phyloP scores from a whole-genome alignment of 2,113 vertebrate species.

The Osmerus mordax region DNA sequence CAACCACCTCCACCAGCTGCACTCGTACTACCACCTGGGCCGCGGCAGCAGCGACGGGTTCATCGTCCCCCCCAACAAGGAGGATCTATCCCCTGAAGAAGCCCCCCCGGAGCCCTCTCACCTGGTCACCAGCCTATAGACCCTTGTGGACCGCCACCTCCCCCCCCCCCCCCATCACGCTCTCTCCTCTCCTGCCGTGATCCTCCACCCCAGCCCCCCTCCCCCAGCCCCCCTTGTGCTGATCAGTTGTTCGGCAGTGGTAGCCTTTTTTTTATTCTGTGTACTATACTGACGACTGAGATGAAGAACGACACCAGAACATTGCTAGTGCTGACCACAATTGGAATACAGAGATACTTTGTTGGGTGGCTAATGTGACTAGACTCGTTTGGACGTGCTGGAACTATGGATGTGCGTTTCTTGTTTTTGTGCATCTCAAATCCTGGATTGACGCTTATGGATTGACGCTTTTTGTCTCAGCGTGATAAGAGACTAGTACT shows the following conservation, averaged over 20 bases:
- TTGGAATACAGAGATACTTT: constrained; percentile 31
- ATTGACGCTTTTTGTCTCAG: constrained; percentile 67
- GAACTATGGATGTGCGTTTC: constrained; percentile 58
- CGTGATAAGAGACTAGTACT: constrained; percentile 62
- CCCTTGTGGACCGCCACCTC: constrained; percentile 5
- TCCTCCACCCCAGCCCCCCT: constrained; percentile 29
- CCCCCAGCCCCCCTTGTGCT: constrained; percentile 58
- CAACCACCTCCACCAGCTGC: constrained; percentile 91
- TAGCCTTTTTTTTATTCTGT: constrained; percentile 81
- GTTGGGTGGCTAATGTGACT: constrained; percentile 37
- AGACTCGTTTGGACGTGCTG: constrained; percentile 44
- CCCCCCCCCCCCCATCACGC: constrained; percentile 1
- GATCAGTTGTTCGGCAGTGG: constrained; percentile 78
- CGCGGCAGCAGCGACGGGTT: constrained; percentile 96
- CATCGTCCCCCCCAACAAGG: constrained; percentile 89
- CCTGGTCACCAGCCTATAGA: constrained; percentile 97
- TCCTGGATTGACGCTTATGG: constrained; percentile 25
- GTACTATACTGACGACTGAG: constrained; percentile 34
- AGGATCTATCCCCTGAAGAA: constrained; percentile 81
- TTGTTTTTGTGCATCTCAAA: constrained; percentile 18
- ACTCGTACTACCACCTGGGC: constrained; percentile 94
- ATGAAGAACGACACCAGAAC: constrained; percentile 62
- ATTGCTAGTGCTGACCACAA: constrained; percentile 61
- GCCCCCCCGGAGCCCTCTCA: constrained; percentile 83
- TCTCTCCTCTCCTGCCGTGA: constrained; percentile 15